A percentile compares a stretch with the other conserved stretches of the same genome.
Evolutionary conservation across 2,797 vertebrate genomes (phyloP).

Genomic region (Manis pentadactyla): DNA sequence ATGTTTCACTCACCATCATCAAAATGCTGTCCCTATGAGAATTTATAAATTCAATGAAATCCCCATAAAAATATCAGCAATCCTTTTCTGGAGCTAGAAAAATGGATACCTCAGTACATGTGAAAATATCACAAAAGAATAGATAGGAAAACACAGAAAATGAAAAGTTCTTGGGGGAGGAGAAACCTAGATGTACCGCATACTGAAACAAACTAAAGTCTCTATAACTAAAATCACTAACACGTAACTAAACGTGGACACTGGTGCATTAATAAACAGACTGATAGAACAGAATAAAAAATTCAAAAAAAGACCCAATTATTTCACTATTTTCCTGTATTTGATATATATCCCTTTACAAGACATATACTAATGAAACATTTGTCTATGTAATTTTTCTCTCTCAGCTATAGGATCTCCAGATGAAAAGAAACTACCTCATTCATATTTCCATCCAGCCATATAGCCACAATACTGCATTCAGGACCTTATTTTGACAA

Average conservation of each 20-base stretch:
- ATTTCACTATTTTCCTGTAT: neutral
- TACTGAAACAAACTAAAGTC: neutral
- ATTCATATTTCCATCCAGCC: neutral
- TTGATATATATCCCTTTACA: neutral
- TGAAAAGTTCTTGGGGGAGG: neutral
- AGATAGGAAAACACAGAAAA: neutral
- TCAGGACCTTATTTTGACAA: neutral
- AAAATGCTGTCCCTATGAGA: neutral
- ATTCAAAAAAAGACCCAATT: neutral
- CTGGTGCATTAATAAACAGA: neutral
- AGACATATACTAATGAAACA: neutral
- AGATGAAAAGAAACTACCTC: neutral
- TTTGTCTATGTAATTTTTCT: neutral
- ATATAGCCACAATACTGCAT: neutral
- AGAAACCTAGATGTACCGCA: neutral
- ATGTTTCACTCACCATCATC: neutral
- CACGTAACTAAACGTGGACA: neutral
- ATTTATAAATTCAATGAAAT: conserved; percentile 11
- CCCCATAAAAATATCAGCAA: neutral
- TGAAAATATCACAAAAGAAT: neutral
- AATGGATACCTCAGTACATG: neutral
- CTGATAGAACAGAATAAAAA: neutral
- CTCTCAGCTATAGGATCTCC: neutral
- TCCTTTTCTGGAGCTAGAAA: neutral
- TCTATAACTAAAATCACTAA: neutral